Base-by-base conservation (phyloP, 2,888 invertebrate genomes). In the Amblyteles armatorius region DNA sequence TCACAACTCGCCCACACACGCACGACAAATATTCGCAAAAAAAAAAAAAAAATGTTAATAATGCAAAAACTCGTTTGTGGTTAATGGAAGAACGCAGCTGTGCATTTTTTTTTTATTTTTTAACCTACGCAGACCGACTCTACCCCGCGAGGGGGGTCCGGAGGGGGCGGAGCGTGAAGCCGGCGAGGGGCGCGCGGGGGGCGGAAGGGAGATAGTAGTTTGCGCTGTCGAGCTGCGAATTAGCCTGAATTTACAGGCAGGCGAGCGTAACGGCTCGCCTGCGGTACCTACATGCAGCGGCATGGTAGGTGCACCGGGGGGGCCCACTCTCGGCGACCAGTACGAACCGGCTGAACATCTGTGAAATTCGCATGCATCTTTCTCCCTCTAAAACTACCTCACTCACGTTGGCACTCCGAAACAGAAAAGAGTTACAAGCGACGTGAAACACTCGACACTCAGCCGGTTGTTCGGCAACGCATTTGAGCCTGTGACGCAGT, bases 221-320 rank as follows among this genome's bases (percentile, higher is more conserved):
- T 87, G 81, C 71, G 80, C 71, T 87, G 84, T 84, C 79, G 85
- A 83, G 81, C 83, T 67, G 83, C 84, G 88, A 88, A 88, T 88
- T 88, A 88, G 83, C 84, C 81, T 85, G 86, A 88, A 88, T 87
- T 87, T 84, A 86, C 86, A 84, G 85, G 84, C 83, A 69, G 80
- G 84, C 77, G 80, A 84, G 55, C 84, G 84, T 79, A 79, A 82
- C 81, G 78, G 40, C 40, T 40, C 65, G 74, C 74, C 79, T 76
- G 67, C 68, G 68, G 77, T 73, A 77, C 77, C 19, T 68, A 82
- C 85, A 82, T 73, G 77, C 57, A 50, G 44, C 33, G 33, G 52
- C 48, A 50, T 50, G 36, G 40, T 79, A 83, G 22, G 76, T 52
- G 52, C 26, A 69, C 60, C 78, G 19, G 55, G 55, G 22, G 67